phyloP scores from a whole-genome alignment of 2,797 vertebrate genomes.

The Jordanella pulchra region DNA sequence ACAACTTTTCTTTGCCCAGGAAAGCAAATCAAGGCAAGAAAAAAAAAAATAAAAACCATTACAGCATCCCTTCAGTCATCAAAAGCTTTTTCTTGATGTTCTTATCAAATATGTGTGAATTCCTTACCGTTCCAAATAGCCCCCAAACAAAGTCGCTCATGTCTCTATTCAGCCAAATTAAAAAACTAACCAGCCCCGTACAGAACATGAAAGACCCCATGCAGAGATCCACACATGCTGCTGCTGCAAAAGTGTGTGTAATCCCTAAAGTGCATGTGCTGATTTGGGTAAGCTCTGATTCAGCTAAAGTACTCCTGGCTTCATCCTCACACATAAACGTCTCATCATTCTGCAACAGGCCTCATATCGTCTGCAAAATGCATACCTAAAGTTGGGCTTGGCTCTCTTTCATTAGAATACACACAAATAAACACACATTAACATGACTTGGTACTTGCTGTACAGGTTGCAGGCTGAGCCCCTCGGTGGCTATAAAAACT shows the following conservation, averaged over 20 bases:
- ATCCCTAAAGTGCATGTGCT: conserved; percentile 49
- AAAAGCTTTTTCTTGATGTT: not conserved
- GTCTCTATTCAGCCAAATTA: conserved; percentile 33
- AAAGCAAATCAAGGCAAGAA: not conserved
- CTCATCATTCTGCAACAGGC: conserved; percentile 40
- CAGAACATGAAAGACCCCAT: conserved; percentile 19
- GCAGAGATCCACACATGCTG: conserved; percentile 31
- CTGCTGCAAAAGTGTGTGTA: conserved; percentile 35
- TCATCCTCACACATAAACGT: conserved; percentile 38
- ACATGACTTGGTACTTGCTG: not conserved
- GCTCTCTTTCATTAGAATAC: not conserved
- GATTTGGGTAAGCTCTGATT: conserved; percentile 44
- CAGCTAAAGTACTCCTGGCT: conserved; percentile 37
- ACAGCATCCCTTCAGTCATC: not conserved
- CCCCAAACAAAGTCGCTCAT: not conserved
- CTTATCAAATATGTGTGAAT: conserved; percentile 2
- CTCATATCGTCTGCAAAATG: not conserved
- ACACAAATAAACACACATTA: not conserved
- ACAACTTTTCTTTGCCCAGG: not conserved
- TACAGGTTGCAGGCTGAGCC: not conserved
- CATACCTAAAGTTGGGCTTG: not conserved
- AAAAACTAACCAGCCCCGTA: conserved; percentile 16
- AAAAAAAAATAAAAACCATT: not conserved
- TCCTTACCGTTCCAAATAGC: conserved; percentile 1
- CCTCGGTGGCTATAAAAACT: not conserved